phyloP scores from a whole-genome alignment of 2,113 vertebrate genomes.

The Dicaeum eximium region DNA sequence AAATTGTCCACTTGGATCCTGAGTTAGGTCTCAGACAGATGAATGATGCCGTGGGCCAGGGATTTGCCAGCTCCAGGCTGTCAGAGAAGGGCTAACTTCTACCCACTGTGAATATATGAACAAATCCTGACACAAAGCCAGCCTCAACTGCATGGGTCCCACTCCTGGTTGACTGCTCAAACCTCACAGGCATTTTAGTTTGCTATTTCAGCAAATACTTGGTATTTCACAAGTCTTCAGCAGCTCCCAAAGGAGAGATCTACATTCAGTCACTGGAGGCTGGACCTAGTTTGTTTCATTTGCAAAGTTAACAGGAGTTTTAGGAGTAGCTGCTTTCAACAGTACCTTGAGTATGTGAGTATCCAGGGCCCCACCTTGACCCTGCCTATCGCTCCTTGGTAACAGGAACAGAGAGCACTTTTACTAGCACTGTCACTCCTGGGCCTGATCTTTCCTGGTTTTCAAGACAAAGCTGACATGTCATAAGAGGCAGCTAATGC shows the following conservation, averaged over 20 bases:
- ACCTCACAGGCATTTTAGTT: not conserved
- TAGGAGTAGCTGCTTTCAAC: not conserved
- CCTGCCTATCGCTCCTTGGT: no score
- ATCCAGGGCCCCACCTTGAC: not conserved
- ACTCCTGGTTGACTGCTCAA: not conserved
- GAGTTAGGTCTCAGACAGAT: not conserved
- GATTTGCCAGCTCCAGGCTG: not conserved
- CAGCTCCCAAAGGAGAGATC: not conserved
- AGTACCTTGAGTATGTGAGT: not conserved
- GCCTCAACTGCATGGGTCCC: accelerated
- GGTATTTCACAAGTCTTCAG: not conserved
- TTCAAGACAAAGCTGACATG: not conserved
- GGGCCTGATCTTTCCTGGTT: not conserved
- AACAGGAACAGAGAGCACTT: not conserved
- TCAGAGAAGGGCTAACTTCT: not conserved
- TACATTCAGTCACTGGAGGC: not conserved
- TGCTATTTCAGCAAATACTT: not conserved
- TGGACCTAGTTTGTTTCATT: not conserved
- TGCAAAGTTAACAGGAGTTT: not conserved
- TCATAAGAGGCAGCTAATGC: not conserved
- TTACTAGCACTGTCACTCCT: not conserved
- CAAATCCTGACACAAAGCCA: not conserved
- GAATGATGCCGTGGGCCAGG: not conserved
- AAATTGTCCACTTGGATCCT: not conserved
- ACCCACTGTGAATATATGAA: not conserved